Conservation (phyloP, 2,888 invertebrate species). For the Brenthis hecate region DNA sequence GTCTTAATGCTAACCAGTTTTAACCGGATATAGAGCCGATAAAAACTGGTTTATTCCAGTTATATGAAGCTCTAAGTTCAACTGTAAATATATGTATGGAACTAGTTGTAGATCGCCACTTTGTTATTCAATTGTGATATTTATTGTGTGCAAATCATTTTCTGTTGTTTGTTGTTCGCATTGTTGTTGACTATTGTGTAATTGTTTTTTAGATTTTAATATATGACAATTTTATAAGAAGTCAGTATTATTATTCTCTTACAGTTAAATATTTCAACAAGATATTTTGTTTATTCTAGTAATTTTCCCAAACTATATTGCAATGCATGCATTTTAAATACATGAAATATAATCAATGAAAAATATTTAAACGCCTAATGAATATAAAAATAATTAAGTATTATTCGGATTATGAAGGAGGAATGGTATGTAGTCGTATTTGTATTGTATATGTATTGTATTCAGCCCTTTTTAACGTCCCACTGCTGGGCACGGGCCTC, state of each 20-base stretch:
- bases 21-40: constrained; percentile 19
- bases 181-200: constrained; percentile 79
- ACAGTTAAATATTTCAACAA: too few relatives aligned
- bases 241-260: neutral
- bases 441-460: too few relatives aligned
- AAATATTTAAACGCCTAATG: too few relatives aligned
- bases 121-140: constrained; percentile 75
- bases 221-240: constrained; percentile 24
- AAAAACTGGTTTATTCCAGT: constrained; percentile 43
- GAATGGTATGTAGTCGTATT: too few relatives aligned
- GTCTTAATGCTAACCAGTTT: constrained; percentile 26
- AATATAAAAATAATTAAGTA: too few relatives aligned
- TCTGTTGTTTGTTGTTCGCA: constrained; percentile 69
- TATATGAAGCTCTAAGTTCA: constrained; percentile 34
- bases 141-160: constrained; percentile 71
- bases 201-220: constrained; percentile 51
- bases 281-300: too few relatives aligned
- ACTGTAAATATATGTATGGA: constrained; percentile 69
- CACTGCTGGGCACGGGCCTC: too few relatives aligned
- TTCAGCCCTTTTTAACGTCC: too few relatives aligned
- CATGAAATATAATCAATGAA: too few relatives aligned
- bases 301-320: too few relatives aligned
- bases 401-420: too few relatives aligned
- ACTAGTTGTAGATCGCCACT: constrained; percentile 43
- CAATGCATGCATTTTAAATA: too few relatives aligned